Percentiles rank a stretch among this genome's conserved stretches.
These are phyloP conservation scores for Zalophus californianus DNA, from an alignment of 2,797 vertebrate genomes.

Conservation along the genomic window DNA sequence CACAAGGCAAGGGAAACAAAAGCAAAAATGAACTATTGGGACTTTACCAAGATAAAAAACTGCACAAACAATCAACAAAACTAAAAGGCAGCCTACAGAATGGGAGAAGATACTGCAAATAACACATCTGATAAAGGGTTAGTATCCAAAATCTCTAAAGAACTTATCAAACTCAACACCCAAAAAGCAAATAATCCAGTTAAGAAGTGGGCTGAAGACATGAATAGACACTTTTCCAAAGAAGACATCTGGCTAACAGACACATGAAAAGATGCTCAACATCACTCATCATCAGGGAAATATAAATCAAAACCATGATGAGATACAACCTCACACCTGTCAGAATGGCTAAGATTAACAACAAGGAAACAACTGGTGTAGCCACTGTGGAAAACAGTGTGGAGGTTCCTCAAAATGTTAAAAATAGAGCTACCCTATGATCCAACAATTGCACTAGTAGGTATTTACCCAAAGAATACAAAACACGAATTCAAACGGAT, in stretches of 20 bases:
- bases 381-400: not conserved
- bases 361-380: not conserved
- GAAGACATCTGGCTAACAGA: not conserved
- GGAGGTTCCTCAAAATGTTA: not conserved
- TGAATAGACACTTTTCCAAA: not conserved
- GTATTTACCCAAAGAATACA: not conserved
- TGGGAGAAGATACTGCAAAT: not conserved
- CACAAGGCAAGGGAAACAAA: not conserved
- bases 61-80: not conserved
- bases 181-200: not conserved
- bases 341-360: not conserved
- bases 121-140: not conserved
- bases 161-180: not conserved
- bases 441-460: not conserved
- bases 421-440: not conserved
- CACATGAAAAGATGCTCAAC: not conserved
- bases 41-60: too few relatives aligned
- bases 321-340: not conserved
- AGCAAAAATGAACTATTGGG: too few relatives aligned
- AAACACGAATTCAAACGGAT: not conserved
- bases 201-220: not conserved
- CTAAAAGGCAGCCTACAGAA: not conserved
- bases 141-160: not conserved
- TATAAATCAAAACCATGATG: not conserved
- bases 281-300: not conserved